Conservation (phyloP, 2,113 vertebrate species). For the zebrafish (Danio rerio) region DNA sequence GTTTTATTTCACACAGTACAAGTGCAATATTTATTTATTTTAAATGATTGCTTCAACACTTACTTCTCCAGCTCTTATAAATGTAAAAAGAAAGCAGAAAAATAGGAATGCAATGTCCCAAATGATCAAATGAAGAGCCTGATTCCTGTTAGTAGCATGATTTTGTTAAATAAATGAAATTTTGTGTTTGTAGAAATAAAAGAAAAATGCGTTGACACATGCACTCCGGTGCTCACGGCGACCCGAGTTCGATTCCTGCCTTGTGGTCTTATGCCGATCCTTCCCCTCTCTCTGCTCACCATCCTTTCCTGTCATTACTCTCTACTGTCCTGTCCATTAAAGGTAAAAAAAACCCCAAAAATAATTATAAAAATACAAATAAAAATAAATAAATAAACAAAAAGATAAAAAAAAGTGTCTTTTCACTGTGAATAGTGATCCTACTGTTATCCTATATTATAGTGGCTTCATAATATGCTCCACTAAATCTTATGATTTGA, state of each 20-base stretch:
- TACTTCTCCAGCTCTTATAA: neutral
- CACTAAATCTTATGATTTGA: conserved; percentile 22
- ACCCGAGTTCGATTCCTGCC: too few species aligned
- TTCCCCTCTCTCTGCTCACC: too few species aligned
- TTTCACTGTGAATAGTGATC: neutral
- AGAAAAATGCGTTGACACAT: too few species aligned
- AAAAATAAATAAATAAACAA: too few species aligned
- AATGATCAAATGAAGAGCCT: neutral
- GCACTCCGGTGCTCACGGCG: too few species aligned
- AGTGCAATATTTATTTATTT: neutral
- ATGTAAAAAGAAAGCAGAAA: neutral
- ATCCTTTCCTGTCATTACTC: too few species aligned
- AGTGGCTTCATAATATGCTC: conserved; percentile 26
- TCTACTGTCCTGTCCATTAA: too few species aligned
- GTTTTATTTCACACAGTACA: neutral
- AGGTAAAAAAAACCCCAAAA: too few species aligned
- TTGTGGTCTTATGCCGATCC: too few species aligned
- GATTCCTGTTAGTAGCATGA: neutral
- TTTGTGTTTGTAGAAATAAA: neutral
- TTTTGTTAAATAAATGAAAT: neutral
- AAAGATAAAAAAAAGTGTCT: neutral
- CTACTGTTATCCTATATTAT: conserved; percentile 25
- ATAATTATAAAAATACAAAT: too few species aligned
- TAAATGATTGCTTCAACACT: neutral
- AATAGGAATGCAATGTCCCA: neutral